These are phyloP conservation scores for Catonia carolina DNA, from an alignment of 2,888 invertebrate genomes.

Conservation along the genomic window DNA sequence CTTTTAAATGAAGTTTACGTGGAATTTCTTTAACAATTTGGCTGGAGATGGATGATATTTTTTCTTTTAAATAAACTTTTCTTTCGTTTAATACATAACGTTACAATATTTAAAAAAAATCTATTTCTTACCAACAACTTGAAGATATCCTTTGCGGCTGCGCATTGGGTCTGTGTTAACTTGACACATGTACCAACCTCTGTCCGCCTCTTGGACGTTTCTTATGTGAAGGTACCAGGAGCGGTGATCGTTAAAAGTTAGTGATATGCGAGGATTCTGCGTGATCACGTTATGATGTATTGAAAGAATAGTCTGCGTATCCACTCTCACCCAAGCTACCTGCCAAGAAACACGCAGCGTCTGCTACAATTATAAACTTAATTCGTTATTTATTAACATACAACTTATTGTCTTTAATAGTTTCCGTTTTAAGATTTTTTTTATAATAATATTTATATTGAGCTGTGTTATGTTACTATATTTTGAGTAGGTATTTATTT, in stretches of 20 bases:
- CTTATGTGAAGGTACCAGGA: constrained; percentile 89
- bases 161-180: constrained; percentile 93
- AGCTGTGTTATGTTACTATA: too few species aligned
- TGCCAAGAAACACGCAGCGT: constrained; percentile 40
- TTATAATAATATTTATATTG: too few species aligned
- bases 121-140: constrained; percentile 84
- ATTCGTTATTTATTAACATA: neutral
- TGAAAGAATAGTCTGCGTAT: constrained; percentile 85
- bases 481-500: too few species aligned
- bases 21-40: too few species aligned
- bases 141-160: constrained; percentile 79
- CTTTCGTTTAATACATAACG: too few species aligned
- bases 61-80: too few species aligned
- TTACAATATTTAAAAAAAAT: too few species aligned
- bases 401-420: neutral
- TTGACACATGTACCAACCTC: constrained; percentile 91
- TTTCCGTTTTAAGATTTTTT: neutral
- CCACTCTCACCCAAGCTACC: constrained; percentile 91
- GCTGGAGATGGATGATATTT: too few species aligned
- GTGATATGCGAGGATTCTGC: constrained; percentile 79
- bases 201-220: constrained; percentile 77
- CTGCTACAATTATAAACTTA: constrained; percentile 18
- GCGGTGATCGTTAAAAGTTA: constrained; percentile 82
- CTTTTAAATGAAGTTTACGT: too few species aligned
- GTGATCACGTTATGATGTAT: constrained; percentile 89